A percentile compares a stretch with the other conserved stretches of the same genome.
Evolutionary conservation across 2,888 invertebrate species (phyloP).

Genomic region (Trachelus stipa): DNA sequence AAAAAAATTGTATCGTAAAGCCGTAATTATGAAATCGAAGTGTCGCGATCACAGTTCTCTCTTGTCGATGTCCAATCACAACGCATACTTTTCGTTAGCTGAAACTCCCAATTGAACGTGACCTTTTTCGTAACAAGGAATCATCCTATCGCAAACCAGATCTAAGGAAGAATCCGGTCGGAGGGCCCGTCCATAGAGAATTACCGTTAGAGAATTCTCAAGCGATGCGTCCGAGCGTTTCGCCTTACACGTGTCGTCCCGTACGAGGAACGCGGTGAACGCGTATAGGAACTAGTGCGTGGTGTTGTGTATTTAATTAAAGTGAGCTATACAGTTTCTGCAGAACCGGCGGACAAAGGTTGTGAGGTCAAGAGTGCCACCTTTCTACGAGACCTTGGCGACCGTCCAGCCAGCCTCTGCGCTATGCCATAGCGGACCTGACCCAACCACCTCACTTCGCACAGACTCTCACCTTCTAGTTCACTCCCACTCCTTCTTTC

Average conservation of each 20-base stretch:
- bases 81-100: not conserved
- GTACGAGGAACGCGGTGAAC: not conserved
- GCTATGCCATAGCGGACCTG: conserved; percentile 24
- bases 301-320: conserved; percentile 3
- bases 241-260: not conserved
- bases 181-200: not conserved
- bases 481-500: conserved; percentile 7
- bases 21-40: not conserved
- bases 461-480: conserved; percentile 35
- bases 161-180: not conserved
- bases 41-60: not conserved
- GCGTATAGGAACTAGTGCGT: not conserved
- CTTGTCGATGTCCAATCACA: not conserved
- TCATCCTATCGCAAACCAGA: not conserved
- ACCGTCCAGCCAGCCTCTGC: conserved; percentile 8
- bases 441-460: conserved; percentile 24
- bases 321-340: not conserved
- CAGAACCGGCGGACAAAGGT: not conserved
- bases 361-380: conserved; percentile 11
- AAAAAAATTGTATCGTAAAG: not conserved
- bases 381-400: conserved; percentile 36
- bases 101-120: not conserved
- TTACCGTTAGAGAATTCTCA: not conserved
- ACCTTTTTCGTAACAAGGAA: not conserved
- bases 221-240: not conserved